Base-by-base conservation (phyloP, 2,888 invertebrate genomes). In the Phymatocera aterrima region DNA sequence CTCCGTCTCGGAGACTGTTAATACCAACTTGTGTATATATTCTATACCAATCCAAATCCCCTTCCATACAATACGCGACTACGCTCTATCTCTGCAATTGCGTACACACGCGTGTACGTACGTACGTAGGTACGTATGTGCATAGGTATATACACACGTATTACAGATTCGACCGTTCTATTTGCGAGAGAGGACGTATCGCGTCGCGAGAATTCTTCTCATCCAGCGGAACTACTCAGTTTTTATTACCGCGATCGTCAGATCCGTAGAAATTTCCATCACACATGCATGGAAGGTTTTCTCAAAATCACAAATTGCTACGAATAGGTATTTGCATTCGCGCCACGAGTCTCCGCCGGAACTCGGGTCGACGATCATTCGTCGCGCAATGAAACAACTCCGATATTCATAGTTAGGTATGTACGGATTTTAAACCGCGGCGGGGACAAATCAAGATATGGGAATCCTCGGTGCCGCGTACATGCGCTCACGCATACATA, bases 21-120 rank as follows among this genome's bases (percentile, higher is more conserved):
- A 72, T 72, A 72, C 72, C 24, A 24, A 43, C 65, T 68, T 64
- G 21, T 64, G 34, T 64, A 64, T 64, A 18, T 64, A 64, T 64
- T n/a, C 64, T 57, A 57, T 64, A 64, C 64, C 37, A 43, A 12
- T 1, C 10, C 43, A 15, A n/a, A n/a, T n/a, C n/a, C n/a, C n/a
- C 43, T 8, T 43, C 34, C 64, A 2, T 2, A n/a, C 61, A 61
- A 34, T 31, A 57, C 57, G n/a, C 57, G 24, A 57, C 57, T 28
- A 21, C 28, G 21, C 57, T 28, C 57, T 57, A 28, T 57, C 51
- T 51, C 21, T 51, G 18, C 51, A 57, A 28, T n/a, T n/a, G n/a
- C n/a, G n/a, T n/a, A n/a, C n/a, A n/a, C n/a, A n/a, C n/a, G n/a
- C n/a, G n/a, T n/a, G n/a, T n/a, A n/a, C n/a, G n/a, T n/a, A n/a